Evolutionary conservation across 2,113 vertebrate species (phyloP).

Genomic region (Mesembrinibis cayennensis): DNA sequence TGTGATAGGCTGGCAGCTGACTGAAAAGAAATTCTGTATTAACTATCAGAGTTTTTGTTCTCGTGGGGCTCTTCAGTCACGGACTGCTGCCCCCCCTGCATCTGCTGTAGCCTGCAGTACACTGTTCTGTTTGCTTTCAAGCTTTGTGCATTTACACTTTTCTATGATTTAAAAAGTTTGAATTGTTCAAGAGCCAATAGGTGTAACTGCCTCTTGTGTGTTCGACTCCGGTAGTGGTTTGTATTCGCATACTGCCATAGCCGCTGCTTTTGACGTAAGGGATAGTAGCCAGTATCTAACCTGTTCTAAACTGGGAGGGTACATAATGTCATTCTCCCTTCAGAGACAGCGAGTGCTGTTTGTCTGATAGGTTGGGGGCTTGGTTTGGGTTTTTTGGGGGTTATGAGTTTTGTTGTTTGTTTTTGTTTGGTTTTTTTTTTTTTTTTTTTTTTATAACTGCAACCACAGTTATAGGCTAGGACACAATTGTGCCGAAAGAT

Average conservation of each 20-base stretch:
- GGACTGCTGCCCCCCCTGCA: not conserved
- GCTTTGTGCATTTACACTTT: not conserved
- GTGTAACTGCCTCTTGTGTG: not conserved
- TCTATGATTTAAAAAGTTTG: not conserved
- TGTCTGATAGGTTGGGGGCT: not conserved
- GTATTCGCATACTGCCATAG: not conserved
- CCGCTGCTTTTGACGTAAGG: not conserved
- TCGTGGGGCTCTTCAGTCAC: not conserved
- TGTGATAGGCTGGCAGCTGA: not conserved
- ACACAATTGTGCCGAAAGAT: not conserved
- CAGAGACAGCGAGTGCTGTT: not conserved
- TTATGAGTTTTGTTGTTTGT: not conserved
- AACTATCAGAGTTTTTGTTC: not conserved
- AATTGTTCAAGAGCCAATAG: not conserved
- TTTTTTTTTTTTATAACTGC: not conserved
- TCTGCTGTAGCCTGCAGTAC: not conserved
- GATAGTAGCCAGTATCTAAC: not conserved
- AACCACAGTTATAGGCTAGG: not conserved
- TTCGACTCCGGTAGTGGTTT: not conserved
- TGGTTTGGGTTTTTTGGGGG: not conserved
- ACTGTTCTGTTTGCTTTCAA: not conserved
- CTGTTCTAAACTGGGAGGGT: not conserved
- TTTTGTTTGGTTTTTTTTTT: not conserved
- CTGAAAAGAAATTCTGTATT: not conserved
- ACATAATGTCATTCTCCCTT: not conserved